Evolutionary conservation across 2,888 invertebrate species (phyloP), one percentile per base, ranked within the genome.

Genomic region (Esperia sulphurella): DNA sequence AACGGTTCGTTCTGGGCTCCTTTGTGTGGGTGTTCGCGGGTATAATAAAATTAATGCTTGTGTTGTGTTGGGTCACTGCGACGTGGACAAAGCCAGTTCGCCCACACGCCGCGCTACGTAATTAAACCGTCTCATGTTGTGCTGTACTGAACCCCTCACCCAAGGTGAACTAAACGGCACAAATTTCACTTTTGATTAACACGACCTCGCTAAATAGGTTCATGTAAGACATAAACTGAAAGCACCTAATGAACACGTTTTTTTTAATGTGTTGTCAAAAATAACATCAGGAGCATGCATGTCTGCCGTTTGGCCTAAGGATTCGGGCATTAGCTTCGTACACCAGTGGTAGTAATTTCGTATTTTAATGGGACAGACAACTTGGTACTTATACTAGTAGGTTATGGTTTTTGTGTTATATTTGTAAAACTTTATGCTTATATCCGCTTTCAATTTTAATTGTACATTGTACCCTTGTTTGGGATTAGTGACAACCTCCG

Each of bases 131-230:
- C 69, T 67, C 66, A 62, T 61, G 56, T 54, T 54, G 49, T 40
- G n/a, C 39, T 54, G 49, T 40, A 13, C 39, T 8, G 29, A 14
- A 31, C 49, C 51, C 49, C 6, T 28, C 43, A 29, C 46, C 47
- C 37, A 21, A 21, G 44, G 37, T 44, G 37, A 38, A 35, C 45
- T 39, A 43, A 51, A 45, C 45, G 48, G 51, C 57, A 56, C 55
- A 63, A 68, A 76, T 73, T 73, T 78, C 68, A 70, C 68, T 60
- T 70, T 63, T 63, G 55, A 67, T 75, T 75, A 74, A 63, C 67
- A 58, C 63, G 61, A 53, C 49, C 50, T 56, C 59, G 69, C 64
- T 70, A 68, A 65, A 61, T 47, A 45, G 42, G 50, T 39, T 43
- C 50, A 49, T 14, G 12, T 9, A 43, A 38, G 14, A 41, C 46